Conservation (phyloP, 2,888 invertebrate species). For the Asteroscopus sphinx region DNA sequence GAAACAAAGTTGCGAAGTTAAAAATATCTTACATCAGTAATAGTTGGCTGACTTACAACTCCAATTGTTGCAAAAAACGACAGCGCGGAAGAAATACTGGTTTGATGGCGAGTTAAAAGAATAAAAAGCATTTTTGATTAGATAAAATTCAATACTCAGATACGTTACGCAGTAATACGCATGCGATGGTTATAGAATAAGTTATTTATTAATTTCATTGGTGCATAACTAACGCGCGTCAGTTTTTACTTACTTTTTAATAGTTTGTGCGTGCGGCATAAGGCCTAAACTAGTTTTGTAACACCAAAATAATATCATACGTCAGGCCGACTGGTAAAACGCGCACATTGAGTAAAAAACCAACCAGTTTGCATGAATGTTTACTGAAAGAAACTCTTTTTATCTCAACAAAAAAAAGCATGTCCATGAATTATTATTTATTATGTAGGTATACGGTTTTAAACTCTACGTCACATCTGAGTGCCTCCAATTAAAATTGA, state of each 20-base stretch:
- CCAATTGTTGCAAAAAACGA: constrained; percentile 30
- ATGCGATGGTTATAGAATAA: constrained; percentile 45
- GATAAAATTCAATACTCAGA: constrained; percentile 37
- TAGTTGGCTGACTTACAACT: constrained; percentile 39
- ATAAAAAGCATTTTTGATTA: constrained; percentile 38
- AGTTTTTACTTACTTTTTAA: constrained; percentile 39
- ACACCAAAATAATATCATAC: constrained; percentile 42
- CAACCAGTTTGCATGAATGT: constrained; percentile 35
- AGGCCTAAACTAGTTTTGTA: constrained; percentile 44
- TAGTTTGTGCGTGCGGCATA: constrained; percentile 38
- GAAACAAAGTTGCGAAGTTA: constrained; percentile 35
- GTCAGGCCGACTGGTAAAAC: constrained; percentile 26
- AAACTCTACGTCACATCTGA: constrained; percentile 48
- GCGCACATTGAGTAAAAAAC: constrained; percentile 24
- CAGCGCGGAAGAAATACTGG: constrained; percentile 29
- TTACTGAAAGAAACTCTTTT: constrained; percentile 37
- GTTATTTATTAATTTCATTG: constrained; percentile 46
- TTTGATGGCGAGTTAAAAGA: constrained; percentile 28
- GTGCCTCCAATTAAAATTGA: constrained; percentile 51
- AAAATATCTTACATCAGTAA: constrained; percentile 43
- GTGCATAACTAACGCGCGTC: constrained; percentile 50
- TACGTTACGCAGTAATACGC: constrained; percentile 41
- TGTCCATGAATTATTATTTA: constrained; percentile 25
- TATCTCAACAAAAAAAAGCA: constrained; percentile 9
- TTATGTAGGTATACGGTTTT: constrained; percentile 25